Evolutionary conservation across 2,888 invertebrate genomes (phyloP), one percentile per base, ranked within the genome.

Genomic region (Malthinus flaveolus): DNA sequence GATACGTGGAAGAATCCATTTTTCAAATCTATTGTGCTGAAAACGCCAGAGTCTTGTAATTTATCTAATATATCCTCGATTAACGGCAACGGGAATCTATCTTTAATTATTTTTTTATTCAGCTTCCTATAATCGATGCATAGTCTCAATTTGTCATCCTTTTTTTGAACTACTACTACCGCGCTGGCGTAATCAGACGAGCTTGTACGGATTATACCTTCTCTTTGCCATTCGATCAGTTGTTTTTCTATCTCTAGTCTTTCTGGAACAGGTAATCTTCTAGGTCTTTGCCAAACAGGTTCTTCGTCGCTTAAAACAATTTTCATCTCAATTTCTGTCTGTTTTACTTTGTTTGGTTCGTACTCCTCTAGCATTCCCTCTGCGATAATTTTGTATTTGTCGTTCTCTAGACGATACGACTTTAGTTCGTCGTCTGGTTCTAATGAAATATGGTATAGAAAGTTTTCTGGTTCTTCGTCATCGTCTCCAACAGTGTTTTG

Each of bases 91-190:
- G n/a, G n/a, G n/a, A n/a, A n/a, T n/a, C 57, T 15, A 32, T 65
- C 62, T 59, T 66, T 67, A 3, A 66, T 59, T 0, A 75, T 71
- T 58, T 71, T 69, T 9, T 60, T 54, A 62, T 79, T 79, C 1
- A 78, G 44, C 15, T 63, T 59, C 7, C 78, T 55, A 59, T 73
- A 80, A 56, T 79, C 77, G 0, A 79, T 66, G 58, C 77, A 79
- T 8, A 73, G 49, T 49, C 71, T 52, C 8, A 54, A 56, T 4
- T 63, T 39, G 1, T 66, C 66, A n/a, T 68, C 63, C 55, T 71
- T 73, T 49, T 73, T 57, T 11, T 63, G 66, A 1, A 71, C 67
- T 9, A 75, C 44, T 1, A 74, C 69, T 2, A 73, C 60, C 2
- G 71, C 66, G 42, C 71, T 74, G 1, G 74, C 68, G 52, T 71